Conservation (phyloP, 2,113 vertebrate species). For the Oryzias curvinotus region DNA sequence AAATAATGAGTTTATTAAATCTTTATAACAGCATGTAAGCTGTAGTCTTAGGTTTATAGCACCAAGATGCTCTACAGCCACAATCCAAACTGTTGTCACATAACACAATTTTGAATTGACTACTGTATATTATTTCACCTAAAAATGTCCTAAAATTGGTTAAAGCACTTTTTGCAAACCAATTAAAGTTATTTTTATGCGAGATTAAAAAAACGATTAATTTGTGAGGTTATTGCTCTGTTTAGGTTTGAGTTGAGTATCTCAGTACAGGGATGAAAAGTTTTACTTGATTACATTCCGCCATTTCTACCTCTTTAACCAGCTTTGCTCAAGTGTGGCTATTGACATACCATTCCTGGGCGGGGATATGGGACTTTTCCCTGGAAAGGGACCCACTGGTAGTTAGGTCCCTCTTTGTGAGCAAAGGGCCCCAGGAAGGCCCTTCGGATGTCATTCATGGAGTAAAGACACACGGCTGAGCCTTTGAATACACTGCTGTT, state of each 20-base stretch:
- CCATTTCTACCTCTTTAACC: neutral
- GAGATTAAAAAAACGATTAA: too few species aligned
- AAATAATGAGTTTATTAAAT: too few species aligned
- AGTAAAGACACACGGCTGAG: slow-evolving; percentile 93
- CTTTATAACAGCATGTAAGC: too few species aligned
- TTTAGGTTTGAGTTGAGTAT: neutral
- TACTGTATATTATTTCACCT: too few species aligned
- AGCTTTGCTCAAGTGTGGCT: neutral
- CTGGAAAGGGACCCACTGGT: slow-evolving; percentile 97
- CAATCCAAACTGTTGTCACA: too few species aligned
- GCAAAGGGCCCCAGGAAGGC: slow-evolving; percentile 97
- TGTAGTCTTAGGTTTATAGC: too few species aligned
- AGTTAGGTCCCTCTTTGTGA: slow-evolving; percentile 96
- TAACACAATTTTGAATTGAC: too few species aligned
- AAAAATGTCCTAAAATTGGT: too few species aligned
- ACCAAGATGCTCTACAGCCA: too few species aligned
- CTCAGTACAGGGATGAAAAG: neutral
- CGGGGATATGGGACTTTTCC: slow-evolving; percentile 96
- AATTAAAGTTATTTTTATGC: too few species aligned
- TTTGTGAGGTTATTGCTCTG: too few species aligned
- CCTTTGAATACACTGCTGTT: slow-evolving; percentile 92
- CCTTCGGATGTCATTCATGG: slow-evolving; percentile 94
- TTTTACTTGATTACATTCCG: neutral
- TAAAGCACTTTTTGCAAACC: too few species aligned
- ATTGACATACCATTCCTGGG: slow-evolving; percentile 89